These are phyloP conservation scores for Heptranchias perlo DNA, from an alignment of 2,113 vertebrate species.

Conservation along the genomic window DNA sequence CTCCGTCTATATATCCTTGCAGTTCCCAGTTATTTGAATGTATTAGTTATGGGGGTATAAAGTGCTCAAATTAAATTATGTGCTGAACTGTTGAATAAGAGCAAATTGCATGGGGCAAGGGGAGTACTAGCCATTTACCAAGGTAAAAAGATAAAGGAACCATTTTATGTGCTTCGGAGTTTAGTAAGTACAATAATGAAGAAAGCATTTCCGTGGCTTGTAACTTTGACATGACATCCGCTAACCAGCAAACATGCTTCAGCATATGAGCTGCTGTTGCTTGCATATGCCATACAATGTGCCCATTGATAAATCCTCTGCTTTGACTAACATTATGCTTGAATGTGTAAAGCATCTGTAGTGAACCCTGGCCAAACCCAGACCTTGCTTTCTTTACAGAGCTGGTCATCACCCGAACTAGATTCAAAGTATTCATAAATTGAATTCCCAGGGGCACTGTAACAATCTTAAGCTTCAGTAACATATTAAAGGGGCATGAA, in stretches of 20 bases:
- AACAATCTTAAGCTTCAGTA: neutral
- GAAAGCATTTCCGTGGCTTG: neutral
- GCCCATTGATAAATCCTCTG: constrained; percentile 35
- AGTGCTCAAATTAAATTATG: constrained; percentile 3
- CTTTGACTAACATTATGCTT: constrained; percentile 27
- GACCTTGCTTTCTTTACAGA: constrained; percentile 3
- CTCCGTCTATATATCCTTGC: neutral
- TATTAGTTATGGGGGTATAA: neutral
- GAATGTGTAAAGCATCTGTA: constrained; percentile 18
- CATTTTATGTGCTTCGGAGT: neutral
- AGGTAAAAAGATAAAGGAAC: neutral
- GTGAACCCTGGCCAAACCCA: constrained; percentile 11
- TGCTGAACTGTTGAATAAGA: neutral
- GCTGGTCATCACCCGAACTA: neutral
- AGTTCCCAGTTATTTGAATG: neutral
- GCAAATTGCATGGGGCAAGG: neutral
- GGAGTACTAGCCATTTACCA: neutral
- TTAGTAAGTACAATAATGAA: constrained; percentile 5
- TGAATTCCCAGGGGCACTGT: constrained; percentile 15
- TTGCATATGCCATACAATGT: constrained; percentile 23
- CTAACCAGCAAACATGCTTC: constrained; percentile 27
- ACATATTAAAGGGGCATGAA: neutral
- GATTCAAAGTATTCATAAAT: neutral
- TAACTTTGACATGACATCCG: constrained; percentile 20
- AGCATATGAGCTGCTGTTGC: constrained; percentile 1